Percentiles rank a stretch among this genome's conserved stretches.
phyloP scores from a whole-genome alignment of 2,797 vertebrate species.

The Takifugu ocellatus region DNA sequence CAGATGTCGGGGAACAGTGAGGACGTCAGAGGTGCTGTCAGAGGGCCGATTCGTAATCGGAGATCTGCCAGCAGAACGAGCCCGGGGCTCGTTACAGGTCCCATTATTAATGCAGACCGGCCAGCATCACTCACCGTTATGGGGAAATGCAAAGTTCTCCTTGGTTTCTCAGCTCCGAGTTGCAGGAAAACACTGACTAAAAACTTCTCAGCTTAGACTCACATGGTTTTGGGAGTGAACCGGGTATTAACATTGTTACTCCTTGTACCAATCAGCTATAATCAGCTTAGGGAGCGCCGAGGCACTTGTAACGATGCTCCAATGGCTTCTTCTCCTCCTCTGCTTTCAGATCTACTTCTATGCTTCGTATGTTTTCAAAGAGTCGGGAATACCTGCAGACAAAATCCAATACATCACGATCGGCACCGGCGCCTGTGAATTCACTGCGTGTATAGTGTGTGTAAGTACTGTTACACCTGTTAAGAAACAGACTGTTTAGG shows the following conservation, averaged over 20 bases:
- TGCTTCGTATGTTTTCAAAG: slow-evolving; percentile 84
- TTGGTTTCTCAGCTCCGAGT: too few species aligned
- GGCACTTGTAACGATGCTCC: slow-evolving; percentile 17
- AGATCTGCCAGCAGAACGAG: slow-evolving; percentile 35
- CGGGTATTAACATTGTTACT: slow-evolving; percentile 44
- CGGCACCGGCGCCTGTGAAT: slow-evolving; percentile 86
- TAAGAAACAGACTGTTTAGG: slow-evolving; percentile 41
- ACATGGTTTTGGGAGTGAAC: slow-evolving; percentile 21
- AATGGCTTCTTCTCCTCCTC: slow-evolving; percentile 10
- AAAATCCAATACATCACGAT: slow-evolving; percentile 83
- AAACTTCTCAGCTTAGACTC: slow-evolving; percentile 30
- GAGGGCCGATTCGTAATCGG: slow-evolving; percentile 47
- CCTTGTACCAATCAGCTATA: slow-evolving; percentile 39
- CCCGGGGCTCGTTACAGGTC: background rate
- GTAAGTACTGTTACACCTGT: slow-evolving; percentile 75
- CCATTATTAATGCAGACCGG: slow-evolving; percentile 47
- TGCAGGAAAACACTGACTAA: slow-evolving; percentile 23
- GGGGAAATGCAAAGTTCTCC: too few species aligned
- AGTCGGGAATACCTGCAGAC: slow-evolving; percentile 78
- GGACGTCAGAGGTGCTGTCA: slow-evolving; percentile 13
- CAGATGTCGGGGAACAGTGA: slow-evolving; percentile 22
- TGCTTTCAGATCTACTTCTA: slow-evolving; percentile 86
- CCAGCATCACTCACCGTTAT: background rate
- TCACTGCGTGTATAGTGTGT: slow-evolving; percentile 79
- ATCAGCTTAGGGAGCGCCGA: slow-evolving; percentile 49